Conservation (phyloP, 2,113 vertebrate species). For the Polypterus bichir region DNA sequence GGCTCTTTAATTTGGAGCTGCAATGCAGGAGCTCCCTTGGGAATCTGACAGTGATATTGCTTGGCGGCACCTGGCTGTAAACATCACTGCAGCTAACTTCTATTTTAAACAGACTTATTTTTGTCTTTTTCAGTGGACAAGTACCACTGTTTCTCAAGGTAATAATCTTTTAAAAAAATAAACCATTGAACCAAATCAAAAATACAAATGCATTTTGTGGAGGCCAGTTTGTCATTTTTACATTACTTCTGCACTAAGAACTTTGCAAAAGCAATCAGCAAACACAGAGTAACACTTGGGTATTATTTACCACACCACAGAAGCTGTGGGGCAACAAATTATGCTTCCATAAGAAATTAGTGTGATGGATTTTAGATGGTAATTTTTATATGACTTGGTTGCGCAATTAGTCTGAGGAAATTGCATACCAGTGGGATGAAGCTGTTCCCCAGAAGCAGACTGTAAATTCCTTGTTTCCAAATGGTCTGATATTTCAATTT, state of each 20-base stretch:
- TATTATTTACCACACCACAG: too few species aligned
- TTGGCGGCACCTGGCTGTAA: constrained; percentile 29
- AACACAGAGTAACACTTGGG: too few species aligned
- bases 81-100: constrained; percentile 23
- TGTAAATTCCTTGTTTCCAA: too few species aligned
- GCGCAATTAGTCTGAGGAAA: too few species aligned
- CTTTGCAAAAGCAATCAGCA: too few species aligned
- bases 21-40: not conserved
- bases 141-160: constrained; percentile 24
- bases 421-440: too few species aligned
- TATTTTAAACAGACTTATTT: constrained; percentile 34
- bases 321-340: too few species aligned
- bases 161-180: constrained; percentile 30
- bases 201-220: constrained; percentile 8
- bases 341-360: too few species aligned
- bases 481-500: too few species aligned
- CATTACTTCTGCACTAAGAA: not conserved
- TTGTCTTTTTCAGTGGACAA: constrained; percentile 32
- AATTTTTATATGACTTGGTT: too few species aligned
- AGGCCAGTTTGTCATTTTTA: constrained; percentile 29
- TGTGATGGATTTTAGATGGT: too few species aligned
- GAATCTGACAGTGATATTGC: constrained; percentile 9
- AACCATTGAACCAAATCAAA: constrained; percentile 19
- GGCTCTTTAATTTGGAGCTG: constrained; percentile 8
- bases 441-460: too few species aligned